These are phyloP conservation scores for Mya arenaria DNA, from an alignment of 1,140 invertebrate species.

Conservation along the genomic window DNA sequence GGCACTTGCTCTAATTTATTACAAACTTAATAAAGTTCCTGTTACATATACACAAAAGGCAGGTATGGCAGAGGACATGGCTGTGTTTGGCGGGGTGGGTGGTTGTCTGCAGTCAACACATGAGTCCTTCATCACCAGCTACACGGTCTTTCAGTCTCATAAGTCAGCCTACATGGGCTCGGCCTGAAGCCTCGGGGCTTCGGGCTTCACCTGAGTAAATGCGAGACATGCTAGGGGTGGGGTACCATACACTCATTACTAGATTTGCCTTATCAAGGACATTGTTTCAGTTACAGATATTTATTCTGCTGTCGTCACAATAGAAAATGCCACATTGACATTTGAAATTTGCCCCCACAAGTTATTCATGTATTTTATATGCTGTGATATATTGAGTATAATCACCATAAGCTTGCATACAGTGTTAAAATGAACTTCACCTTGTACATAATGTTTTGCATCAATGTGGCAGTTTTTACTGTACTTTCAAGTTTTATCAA, in stretches of 20 bases:
- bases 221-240: too few species aligned
- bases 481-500: not conserved
- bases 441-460: not conserved
- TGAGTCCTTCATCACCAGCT: constrained; percentile 51
- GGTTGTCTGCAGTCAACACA: constrained; percentile 8
- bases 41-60: too few species aligned
- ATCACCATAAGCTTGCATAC: not conserved
- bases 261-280: too few species aligned
- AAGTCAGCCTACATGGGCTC: not conserved
- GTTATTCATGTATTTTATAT: not conserved
- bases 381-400: not conserved
- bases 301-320: too few species aligned
- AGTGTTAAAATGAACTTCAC: not conserved
- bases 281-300: too few species aligned
- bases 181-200: too few species aligned
- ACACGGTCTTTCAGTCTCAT: constrained; percentile 58
- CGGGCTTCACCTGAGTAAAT: too few species aligned
- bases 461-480: not conserved
- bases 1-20: too few species aligned
- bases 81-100: not conserved
- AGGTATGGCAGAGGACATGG: too few species aligned
- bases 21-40: too few species aligned
- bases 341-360: not conserved
- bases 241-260: too few species aligned
- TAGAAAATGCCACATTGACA: not conserved